Conservation (phyloP, 1,140 invertebrate genomes). For the Drosophila bipectinata region DNA sequence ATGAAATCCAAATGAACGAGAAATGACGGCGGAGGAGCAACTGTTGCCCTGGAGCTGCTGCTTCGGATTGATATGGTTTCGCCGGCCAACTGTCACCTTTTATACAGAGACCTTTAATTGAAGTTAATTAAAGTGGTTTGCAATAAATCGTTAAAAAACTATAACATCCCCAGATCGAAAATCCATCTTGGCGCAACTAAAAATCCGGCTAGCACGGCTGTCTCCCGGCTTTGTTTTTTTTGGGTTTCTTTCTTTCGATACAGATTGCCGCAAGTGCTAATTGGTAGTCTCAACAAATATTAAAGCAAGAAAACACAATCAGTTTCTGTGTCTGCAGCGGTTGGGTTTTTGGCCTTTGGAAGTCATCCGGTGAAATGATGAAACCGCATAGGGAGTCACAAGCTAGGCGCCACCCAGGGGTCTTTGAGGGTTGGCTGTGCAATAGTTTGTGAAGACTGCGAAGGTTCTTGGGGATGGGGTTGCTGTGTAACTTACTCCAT, state of each 20-base stretch:
- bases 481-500: too few relatives aligned
- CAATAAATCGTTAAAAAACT: conserved; percentile 79
- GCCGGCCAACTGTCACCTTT: conserved; percentile 43
- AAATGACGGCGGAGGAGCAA: conserved; percentile 12
- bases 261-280: conserved; percentile 24
- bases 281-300: conserved; percentile 34
- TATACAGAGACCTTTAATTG: conserved; percentile 72
- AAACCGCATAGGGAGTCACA: neutral
- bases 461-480: too few relatives aligned
- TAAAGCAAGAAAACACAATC: conserved; percentile 38
- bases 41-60: conserved; percentile 56
- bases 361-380: conserved; percentile 13
- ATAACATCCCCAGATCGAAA: conserved; percentile 49
- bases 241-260: conserved; percentile 12
- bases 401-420: neutral
- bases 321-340: conserved; percentile 37
- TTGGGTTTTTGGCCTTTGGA: conserved; percentile 2
- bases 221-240: conserved; percentile 12
- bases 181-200: conserved; percentile 27
- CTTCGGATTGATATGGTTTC: conserved; percentile 59
- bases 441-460: too few relatives aligned
- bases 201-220: conserved; percentile 72
- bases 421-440: neutral
- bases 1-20: conserved; percentile 17
- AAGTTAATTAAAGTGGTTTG: conserved; percentile 81